Evolutionary conservation across 2,888 invertebrate species (phyloP), one percentile per base, ranked within the genome.

Genomic region (Drosophila falleni): DNA sequence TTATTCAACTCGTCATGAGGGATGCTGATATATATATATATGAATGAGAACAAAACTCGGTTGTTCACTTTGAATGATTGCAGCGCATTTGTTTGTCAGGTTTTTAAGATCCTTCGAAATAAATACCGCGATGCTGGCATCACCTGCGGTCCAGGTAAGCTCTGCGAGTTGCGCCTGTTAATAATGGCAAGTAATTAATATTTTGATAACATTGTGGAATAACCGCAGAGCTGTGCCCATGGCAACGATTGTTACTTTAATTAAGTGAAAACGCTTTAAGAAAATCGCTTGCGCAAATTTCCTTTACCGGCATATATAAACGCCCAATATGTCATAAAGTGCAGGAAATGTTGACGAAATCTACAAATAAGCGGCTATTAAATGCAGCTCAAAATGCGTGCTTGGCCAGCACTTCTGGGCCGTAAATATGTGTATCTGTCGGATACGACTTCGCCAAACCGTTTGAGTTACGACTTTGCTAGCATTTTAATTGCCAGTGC

Each of bases 401-500:
- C 29, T 19, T 19, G 19, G 19, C 19, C 19, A 19, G 19, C 19
- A 19, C 19, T 19, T 2, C 29, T 8, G n/a, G 11, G 31, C 46
- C 65, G 63, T 75, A 68, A 61, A 35, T 44, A 39, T 16, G 15
- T 29, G 61, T 64, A 69, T 55, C 62, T 65, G 58, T 60, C 67
- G 46, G 72, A 49, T 74, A 56, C 49, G 46, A 60, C 19, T 13
- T 29, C 29, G 46, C 31, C 19, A 46, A 50, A 56, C 56, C 67
- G 71, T 64, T 73, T 78, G 84, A 81, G 73, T 78, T 78, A 73
- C 77, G 86, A 77, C 73, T 75, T 67, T 67, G 64, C 64, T 67
- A 73, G 74, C 80, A 83, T 81, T 89, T 88, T 88, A 89, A 88
- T 89, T 88, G 89, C 86, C 68, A 39, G 62, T 26, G 37, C 47